phyloP scores from a whole-genome alignment of 2,797 vertebrate species.

The Lagorchestes hirsutus region DNA sequence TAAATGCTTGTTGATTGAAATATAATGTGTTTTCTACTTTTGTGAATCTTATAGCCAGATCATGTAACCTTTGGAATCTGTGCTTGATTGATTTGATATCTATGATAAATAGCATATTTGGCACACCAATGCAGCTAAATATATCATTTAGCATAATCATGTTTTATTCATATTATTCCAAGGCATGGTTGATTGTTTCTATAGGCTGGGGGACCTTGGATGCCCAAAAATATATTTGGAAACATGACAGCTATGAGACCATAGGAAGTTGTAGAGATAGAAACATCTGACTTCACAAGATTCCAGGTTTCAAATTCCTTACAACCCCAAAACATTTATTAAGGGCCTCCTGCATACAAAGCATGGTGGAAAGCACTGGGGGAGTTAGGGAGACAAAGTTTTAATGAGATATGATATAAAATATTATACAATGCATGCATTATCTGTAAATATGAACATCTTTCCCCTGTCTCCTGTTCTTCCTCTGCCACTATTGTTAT shows the following conservation, averaged over 20 bases:
- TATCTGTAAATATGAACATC: background rate
- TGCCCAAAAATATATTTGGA: background rate
- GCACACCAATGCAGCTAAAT: background rate
- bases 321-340: background rate
- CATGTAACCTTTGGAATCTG: background rate
- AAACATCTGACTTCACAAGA: slow-evolving; percentile 17
- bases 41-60: background rate
- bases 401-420: background rate
- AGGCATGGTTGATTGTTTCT: background rate
- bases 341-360: background rate
- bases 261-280: slow-evolving; percentile 9
- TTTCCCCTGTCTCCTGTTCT: background rate
- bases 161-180: background rate
- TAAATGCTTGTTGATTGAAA: background rate
- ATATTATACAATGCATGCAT: background rate
- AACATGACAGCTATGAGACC: background rate
- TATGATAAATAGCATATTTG: background rate
- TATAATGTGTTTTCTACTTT: background rate
- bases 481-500: background rate
- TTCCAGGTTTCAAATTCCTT: background rate
- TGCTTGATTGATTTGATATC: background rate
- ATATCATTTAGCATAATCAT: background rate
- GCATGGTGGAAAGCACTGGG: background rate
- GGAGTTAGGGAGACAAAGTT: background rate
- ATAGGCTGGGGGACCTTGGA: background rate